These are phyloP conservation scores for Timandra comae DNA, from an alignment of 2,888 invertebrate species.

Conservation along the genomic window DNA sequence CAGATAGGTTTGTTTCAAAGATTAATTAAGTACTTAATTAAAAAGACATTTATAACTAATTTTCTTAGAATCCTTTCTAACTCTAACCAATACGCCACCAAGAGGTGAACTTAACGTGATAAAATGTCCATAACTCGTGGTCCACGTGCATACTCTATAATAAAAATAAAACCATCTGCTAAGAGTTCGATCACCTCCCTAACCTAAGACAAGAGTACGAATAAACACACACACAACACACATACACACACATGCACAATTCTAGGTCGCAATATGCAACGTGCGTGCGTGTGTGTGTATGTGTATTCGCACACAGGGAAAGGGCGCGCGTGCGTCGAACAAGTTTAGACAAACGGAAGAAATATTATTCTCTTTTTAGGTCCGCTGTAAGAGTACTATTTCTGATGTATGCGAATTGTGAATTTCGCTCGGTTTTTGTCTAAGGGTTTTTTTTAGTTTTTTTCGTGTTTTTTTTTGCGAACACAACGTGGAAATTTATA, in stretches of 20 bases:
- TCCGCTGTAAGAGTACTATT: conserved; percentile 31
- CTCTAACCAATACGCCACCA: conserved; percentile 28
- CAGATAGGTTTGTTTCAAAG: too few relatives aligned
- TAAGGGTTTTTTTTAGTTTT: too few relatives aligned
- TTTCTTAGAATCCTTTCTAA: too few relatives aligned
- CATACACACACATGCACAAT: too few relatives aligned
- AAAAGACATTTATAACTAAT: too few relatives aligned
- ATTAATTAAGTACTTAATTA: too few relatives aligned
- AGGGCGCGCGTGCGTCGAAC: conserved; percentile 66
- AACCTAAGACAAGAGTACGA: conserved; percentile 75
- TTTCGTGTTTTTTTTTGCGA: too few relatives aligned
- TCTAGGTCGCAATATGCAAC: conserved; percentile 40
- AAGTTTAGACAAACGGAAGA: conserved; percentile 76
- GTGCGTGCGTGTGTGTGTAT: too few relatives aligned
- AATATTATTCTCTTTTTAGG: conserved; percentile 74
- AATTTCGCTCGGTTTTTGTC: background rate
- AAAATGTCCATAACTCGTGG: conserved; percentile 32
- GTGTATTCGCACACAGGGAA: conserved; percentile 46
- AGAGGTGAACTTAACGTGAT: conserved; percentile 57
- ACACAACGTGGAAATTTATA: too few relatives aligned
- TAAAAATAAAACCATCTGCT: conserved; percentile 74
- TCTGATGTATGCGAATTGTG: conserved; percentile 10
- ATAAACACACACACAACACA: conserved; percentile 38
- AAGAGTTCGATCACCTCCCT: conserved; percentile 75
- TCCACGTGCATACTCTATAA: conserved; percentile 66